Evolutionary conservation across 2,797 vertebrate species (phyloP).

Genomic region (Odontamblyopus lacepedii): DNA sequence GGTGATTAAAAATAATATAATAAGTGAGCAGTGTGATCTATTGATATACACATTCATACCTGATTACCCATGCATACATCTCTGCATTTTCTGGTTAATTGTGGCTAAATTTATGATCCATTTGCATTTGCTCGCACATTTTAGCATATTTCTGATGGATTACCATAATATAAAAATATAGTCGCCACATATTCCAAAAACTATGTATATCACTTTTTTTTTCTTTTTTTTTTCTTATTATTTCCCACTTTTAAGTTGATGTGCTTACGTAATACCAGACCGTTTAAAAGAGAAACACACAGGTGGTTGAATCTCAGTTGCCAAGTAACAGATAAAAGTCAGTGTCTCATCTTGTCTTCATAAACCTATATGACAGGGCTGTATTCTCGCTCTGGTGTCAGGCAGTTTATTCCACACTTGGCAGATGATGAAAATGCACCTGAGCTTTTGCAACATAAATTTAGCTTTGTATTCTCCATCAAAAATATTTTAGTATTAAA

Average conservation of each 20-base stretch:
- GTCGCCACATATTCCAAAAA: not conserved
- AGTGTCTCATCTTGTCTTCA: not conserved
- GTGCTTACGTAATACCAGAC: not conserved
- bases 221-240: not conserved
- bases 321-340: conserved; percentile 10
- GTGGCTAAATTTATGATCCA: not conserved
- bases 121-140: not conserved
- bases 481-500: not conserved
- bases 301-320: conserved; percentile 7
- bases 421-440: conserved; percentile 2
- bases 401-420: not conserved
- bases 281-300: not conserved
- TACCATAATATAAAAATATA: not conserved
- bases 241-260: not conserved
- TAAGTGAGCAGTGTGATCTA: too few species aligned
- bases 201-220: not conserved
- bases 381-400: not conserved
- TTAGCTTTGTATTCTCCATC: not conserved
- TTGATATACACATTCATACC: too few species aligned
- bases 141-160: not conserved
- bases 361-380: not conserved
- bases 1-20: too few species aligned
- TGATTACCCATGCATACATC: not conserved
- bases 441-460: not conserved
- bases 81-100: not conserved